phyloP scores from a whole-genome alignment of 2,888 invertebrate genomes.

The Lumbricus terrestris region DNA sequence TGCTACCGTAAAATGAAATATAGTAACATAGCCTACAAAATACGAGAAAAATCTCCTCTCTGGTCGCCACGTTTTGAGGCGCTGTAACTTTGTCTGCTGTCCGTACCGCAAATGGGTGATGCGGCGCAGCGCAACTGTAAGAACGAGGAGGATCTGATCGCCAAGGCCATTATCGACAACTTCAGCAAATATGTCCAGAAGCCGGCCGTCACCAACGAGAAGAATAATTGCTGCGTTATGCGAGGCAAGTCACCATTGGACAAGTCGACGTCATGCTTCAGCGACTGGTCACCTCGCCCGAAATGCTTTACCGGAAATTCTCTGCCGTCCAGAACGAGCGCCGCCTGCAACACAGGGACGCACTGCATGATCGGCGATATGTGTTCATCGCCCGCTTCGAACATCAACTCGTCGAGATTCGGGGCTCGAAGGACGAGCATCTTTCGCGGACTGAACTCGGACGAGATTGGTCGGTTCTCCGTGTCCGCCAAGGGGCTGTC shows the following conservation, averaged over 20 bases:
- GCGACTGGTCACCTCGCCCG: background rate
- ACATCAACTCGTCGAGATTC: background rate
- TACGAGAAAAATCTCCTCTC: background rate
- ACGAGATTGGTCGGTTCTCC: background rate
- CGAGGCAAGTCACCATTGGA: background rate
- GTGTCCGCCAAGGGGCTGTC: background rate
- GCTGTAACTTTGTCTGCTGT: background rate
- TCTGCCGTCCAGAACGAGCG: background rate
- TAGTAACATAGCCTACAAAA: background rate
- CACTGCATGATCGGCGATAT: background rate
- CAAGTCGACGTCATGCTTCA: background rate
- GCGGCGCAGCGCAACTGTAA: background rate
- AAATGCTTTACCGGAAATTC: background rate
- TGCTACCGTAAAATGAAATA: background rate
- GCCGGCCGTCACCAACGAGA: background rate
- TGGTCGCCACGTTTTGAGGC: background rate
- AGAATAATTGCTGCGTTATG: background rate
- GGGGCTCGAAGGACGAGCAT: background rate
- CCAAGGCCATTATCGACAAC: background rate
- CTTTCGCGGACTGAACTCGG: background rate
- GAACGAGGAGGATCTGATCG: background rate
- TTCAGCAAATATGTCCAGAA: background rate
- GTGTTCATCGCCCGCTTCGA: background rate
- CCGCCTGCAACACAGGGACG: background rate
- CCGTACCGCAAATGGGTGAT: slow-evolving; percentile 7